These are phyloP conservation scores for Gallirallus australis DNA, from an alignment of 2,797 vertebrate genomes.

Conservation along the genomic window DNA sequence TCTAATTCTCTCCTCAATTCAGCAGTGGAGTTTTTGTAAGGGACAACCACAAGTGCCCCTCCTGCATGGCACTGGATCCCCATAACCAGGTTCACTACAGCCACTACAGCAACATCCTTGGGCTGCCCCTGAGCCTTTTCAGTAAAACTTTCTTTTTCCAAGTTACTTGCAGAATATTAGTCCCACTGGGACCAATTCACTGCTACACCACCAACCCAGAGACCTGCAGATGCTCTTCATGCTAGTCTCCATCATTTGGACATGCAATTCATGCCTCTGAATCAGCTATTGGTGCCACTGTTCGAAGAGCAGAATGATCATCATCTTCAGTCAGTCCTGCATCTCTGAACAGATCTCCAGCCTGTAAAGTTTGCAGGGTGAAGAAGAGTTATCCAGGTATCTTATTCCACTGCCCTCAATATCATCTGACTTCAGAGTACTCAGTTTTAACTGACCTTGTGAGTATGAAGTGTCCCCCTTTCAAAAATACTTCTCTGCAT, in stretches of 20 bases:
- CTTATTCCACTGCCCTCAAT: neutral
- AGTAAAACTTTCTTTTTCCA: neutral
- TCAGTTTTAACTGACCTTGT: neutral
- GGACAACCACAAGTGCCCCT: neutral
- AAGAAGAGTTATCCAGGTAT: neutral
- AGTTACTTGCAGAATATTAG: slow-evolving; percentile 15
- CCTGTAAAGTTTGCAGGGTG: neutral
- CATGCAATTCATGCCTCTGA: neutral
- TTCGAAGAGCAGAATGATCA: neutral
- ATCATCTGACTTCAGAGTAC: neutral
- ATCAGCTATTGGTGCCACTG: fast-evolving
- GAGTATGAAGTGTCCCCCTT: neutral
- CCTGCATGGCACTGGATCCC: neutral
- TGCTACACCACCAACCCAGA: neutral
- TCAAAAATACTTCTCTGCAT: neutral
- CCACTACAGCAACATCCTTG: neutral
- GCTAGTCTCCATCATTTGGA: neutral
- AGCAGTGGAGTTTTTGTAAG: neutral
- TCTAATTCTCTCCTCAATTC: neutral
- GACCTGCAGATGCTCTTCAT: neutral
- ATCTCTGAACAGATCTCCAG: neutral
- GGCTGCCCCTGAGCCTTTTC: slow-evolving; percentile 37
- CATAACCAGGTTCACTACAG: neutral
- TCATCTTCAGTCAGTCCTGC: neutral
- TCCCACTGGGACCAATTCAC: slow-evolving; percentile 59